Evolutionary conservation across 2,797 vertebrate genomes (phyloP).

Genomic region (Eulemur rubriventer): DNA sequence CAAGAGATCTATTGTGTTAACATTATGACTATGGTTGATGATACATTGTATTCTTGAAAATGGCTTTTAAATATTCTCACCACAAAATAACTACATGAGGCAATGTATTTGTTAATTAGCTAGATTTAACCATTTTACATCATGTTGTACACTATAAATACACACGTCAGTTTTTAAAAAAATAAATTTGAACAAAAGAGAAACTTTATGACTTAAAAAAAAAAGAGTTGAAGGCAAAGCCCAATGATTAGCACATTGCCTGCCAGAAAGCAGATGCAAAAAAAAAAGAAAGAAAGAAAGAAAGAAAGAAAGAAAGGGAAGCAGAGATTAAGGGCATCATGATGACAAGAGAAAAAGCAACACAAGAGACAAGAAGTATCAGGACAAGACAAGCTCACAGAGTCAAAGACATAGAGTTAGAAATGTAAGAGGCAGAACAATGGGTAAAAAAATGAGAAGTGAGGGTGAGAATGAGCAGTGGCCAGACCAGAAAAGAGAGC

Average conservation of each 20-base stretch:
- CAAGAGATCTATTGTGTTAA: neutral
- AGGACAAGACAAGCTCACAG: neutral
- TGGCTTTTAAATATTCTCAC: neutral
- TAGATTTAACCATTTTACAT: neutral
- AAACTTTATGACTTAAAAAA: neutral
- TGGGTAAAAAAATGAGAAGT: neutral
- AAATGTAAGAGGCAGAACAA: neutral
- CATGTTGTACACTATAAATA: neutral
- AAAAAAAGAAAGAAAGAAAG: no score
- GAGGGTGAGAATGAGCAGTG: neutral
- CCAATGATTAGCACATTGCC: neutral
- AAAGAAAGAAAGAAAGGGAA: neutral
- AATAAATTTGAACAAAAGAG: neutral
- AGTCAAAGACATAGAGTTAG: neutral
- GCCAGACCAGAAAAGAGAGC: neutral
- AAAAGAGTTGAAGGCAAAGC: neutral
- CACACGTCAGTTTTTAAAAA: neutral
- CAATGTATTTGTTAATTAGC: neutral
- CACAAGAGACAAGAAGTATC: neutral
- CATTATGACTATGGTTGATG: neutral
- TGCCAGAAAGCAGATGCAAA: neutral
- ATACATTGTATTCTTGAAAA: neutral
- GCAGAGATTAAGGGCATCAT: neutral
- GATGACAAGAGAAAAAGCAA: neutral
- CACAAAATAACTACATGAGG: neutral